phyloP scores from a whole-genome alignment of 2,888 invertebrate species.

The Eupithecia subumbrata region DNA sequence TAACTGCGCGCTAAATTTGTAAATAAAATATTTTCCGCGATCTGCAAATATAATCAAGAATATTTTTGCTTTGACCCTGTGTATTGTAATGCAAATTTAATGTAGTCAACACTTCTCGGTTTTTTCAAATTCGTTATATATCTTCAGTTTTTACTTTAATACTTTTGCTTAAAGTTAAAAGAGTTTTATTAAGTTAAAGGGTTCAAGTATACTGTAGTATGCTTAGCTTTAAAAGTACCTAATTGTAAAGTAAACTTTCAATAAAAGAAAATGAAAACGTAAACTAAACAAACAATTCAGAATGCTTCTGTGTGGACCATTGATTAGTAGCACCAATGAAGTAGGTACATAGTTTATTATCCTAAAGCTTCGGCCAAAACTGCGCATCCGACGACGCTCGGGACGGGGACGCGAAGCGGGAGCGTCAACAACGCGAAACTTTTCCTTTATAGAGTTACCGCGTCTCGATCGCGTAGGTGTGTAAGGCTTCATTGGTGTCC shows the following conservation, averaged over 20 bases:
- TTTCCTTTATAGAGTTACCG: too few relatives aligned
- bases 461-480: too few relatives aligned
- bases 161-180: not conserved
- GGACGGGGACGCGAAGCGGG: too few relatives aligned
- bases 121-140: not conserved
- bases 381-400: too few relatives aligned
- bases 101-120: not conserved
- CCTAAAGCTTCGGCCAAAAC: too few relatives aligned
- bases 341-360: not conserved
- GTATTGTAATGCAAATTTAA: not conserved
- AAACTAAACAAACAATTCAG: too few relatives aligned
- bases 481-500: too few relatives aligned
- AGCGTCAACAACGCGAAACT: too few relatives aligned
- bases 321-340: not conserved
- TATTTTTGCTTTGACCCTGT: not conserved
- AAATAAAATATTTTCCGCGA: slow-evolving; percentile 26
- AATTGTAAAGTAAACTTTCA: not conserved
- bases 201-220: not conserved
- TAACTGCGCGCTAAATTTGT: slow-evolving; percentile 19
- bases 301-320: too few relatives aligned
- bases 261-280: not conserved
- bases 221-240: not conserved
- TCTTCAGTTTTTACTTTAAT: not conserved
- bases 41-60: not conserved
- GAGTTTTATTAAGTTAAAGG: not conserved